Evolutionary conservation across 2,888 invertebrate species (phyloP).

Genomic region (Epistrophella euchroma): DNA sequence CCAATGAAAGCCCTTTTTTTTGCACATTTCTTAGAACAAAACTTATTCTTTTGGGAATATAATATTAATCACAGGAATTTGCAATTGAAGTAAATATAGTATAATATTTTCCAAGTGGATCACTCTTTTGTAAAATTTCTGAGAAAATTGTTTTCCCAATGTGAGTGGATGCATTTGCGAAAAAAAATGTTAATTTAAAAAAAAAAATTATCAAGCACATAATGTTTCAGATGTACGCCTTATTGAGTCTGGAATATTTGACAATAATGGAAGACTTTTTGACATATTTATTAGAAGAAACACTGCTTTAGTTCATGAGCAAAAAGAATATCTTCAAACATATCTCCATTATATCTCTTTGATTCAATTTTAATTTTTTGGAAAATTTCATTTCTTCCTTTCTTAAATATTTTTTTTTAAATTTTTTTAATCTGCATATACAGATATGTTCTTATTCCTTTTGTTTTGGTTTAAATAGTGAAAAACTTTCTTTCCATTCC

Average conservation of each 20-base stretch:
- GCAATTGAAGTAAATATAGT: too few species aligned
- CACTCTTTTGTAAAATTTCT: too few species aligned
- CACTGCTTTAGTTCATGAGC: neutral
- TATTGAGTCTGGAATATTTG: neutral
- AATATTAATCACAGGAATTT: too few species aligned
- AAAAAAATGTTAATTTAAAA: too few species aligned
- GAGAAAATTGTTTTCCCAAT: too few species aligned
- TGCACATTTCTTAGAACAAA: too few species aligned
- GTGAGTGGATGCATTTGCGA: too few species aligned
- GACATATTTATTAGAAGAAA: neutral
- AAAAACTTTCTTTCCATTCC: neutral
- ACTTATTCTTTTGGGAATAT: too few species aligned
- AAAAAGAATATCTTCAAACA: neutral
- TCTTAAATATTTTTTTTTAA: neutral
- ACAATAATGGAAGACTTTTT: neutral
- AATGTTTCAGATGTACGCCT: neutral
- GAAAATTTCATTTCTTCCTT: neutral
- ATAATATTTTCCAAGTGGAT: too few species aligned
- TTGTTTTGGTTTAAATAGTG: slow-evolving; percentile 3
- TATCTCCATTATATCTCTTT: too few species aligned
- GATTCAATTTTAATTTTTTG: neutral
- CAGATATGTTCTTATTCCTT: neutral
- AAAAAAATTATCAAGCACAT: too few species aligned
- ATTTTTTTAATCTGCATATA: neutral
- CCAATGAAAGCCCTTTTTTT: too few species aligned